Percentiles rank a stretch among this genome's conserved stretches.
These are phyloP conservation scores for Geotrupes spiniger DNA, from an alignment of 2,888 invertebrate species.

Conservation along the genomic window DNA sequence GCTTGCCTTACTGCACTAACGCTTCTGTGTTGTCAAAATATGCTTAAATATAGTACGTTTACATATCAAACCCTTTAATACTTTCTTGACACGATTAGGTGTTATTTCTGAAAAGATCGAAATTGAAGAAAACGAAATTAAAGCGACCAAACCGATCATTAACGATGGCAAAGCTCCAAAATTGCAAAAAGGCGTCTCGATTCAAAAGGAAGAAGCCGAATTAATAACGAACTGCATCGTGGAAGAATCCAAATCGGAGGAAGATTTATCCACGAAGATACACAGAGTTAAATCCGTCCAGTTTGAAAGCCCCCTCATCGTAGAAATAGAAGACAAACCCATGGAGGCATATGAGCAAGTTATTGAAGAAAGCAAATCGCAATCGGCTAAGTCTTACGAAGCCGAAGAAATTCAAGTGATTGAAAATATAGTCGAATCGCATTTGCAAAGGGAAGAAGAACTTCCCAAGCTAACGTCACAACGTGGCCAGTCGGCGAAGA, in stretches of 20 bases:
- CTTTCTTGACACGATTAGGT: slow-evolving; percentile 5
- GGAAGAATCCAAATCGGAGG: background rate
- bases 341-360: background rate
- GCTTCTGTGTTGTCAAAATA: slow-evolving; percentile 1
- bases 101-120: slow-evolving; percentile 13
- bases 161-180: background rate
- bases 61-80: background rate
- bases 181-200: background rate
- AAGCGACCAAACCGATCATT: background rate
- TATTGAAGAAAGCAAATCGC: background rate
- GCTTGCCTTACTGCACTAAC: background rate
- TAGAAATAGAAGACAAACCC: slow-evolving; percentile 8
- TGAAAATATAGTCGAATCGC: slow-evolving; percentile 15
- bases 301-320: slow-evolving; percentile 13
- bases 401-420: slow-evolving; percentile 19
- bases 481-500: slow-evolving; percentile 25
- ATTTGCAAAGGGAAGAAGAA: too few species aligned
- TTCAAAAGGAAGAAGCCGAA: background rate
- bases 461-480: slow-evolving; percentile 7
- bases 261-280: background rate
- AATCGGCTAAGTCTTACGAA: slow-evolving; percentile 6
- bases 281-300: background rate
- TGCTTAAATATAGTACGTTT: background rate
- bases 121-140: slow-evolving; percentile 4
- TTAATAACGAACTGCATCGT: background rate